Percentiles rank a stretch among this genome's conserved stretches.
Conservation (phyloP, 2,113 vertebrate species). For the Platichthys stellatus region DNA sequence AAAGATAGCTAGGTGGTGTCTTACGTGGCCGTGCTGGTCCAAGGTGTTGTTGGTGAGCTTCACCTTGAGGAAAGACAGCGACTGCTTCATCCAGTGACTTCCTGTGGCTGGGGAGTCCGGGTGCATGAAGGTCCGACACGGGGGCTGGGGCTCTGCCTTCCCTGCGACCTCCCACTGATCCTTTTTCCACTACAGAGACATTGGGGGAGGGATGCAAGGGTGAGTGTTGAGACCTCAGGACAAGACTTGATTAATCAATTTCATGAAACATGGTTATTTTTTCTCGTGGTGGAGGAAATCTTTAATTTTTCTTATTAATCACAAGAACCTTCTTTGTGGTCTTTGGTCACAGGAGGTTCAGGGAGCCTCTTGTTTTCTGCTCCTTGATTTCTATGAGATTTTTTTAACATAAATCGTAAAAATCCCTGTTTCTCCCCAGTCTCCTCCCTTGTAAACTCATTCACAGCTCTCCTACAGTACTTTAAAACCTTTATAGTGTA, state of each 20-base stretch:
- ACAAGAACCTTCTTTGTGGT: not conserved
- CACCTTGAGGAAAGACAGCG: slow-evolving; percentile 88
- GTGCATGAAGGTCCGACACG: slow-evolving; percentile 86
- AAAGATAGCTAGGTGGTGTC: not conserved
- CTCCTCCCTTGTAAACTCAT: too few relatives aligned
- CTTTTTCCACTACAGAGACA: slow-evolving; percentile 87
- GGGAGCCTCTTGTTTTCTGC: too few relatives aligned
- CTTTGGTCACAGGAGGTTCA: too few relatives aligned
- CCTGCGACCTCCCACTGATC: slow-evolving; percentile 89
- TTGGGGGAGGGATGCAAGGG: not conserved
- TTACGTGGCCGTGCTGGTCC: slow-evolving; percentile 89
- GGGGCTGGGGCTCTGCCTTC: slow-evolving; percentile 89
- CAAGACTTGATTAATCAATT: too few relatives aligned
- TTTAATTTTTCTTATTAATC: not conserved
- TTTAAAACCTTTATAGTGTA: slow-evolving; percentile 1
- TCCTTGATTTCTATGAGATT: too few relatives aligned
- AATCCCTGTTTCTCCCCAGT: too few relatives aligned
- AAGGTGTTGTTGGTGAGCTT: slow-evolving; percentile 93
- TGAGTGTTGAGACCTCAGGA: not conserved
- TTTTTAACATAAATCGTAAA: too few relatives aligned
- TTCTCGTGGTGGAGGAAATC: not conserved
- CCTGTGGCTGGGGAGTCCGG: slow-evolving; percentile 89
- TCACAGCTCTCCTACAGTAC: not conserved
- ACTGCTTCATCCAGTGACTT: slow-evolving; percentile 91
- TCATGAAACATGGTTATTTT: too few relatives aligned